Conservation (phyloP, 2,888 invertebrate species). For the Callyntrura guangdongensis region DNA sequence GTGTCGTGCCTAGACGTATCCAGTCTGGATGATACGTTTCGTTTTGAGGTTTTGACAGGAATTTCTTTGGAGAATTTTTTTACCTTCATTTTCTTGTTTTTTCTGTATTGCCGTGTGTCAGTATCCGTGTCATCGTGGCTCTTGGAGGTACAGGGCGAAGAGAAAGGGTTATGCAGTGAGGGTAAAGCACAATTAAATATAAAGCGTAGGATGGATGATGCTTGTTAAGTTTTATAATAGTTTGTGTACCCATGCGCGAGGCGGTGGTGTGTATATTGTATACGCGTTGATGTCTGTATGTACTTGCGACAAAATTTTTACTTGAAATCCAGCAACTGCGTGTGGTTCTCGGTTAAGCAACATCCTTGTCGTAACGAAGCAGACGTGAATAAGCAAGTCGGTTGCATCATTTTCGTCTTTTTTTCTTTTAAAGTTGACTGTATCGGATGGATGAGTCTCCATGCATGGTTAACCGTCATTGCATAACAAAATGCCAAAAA, state of each 20-base stretch:
- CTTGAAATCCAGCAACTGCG: background rate
- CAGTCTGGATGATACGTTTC: conserved; percentile 49
- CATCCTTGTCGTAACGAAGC: background rate
- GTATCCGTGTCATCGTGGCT: conserved; percentile 25
- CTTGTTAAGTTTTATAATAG: no score
- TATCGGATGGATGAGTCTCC: conserved; percentile 57
- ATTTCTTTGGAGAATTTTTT: conserved; percentile 32
- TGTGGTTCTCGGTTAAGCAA: background rate
- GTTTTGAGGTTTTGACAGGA: conserved; percentile 45
- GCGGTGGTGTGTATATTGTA: background rate
- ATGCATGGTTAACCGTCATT: conserved; percentile 56
- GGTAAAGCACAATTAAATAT: no score
- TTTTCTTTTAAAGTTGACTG: conserved; percentile 22
- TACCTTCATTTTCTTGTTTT: conserved; percentile 28
- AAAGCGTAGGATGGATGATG: no score
- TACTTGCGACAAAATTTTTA: background rate
- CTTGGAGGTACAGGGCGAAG: background rate
- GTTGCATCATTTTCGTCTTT: conserved; percentile 11
- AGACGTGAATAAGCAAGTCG: conserved; percentile 21
- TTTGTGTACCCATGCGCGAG: no score
- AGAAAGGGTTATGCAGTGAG: no score
- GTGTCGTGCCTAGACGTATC: conserved; percentile 34
- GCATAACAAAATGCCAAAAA: conserved; percentile 63
- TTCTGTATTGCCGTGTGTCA: background rate
- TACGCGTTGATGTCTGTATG: background rate